Base-by-base conservation (phyloP, 1,140 invertebrate genomes). In the Harlomillsia oculata region DNA sequence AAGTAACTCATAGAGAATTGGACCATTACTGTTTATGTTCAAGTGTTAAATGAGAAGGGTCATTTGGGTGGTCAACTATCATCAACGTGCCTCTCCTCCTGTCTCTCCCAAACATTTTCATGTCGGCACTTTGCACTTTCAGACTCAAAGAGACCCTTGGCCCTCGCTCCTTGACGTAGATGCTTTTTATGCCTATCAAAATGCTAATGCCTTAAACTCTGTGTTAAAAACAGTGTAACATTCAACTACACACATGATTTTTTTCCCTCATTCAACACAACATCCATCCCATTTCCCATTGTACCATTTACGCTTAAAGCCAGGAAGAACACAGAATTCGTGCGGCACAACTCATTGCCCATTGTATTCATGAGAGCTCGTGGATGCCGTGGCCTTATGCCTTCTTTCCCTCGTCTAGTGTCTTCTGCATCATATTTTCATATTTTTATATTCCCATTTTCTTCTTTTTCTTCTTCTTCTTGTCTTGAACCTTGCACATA, bases 51-150 rank as follows among this genome's bases (percentile, higher is more conserved):
- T 52, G 60, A 62, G 48, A 48, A 58, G 60, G 60, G 60, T 58
- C 55, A 58, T 62, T 62, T 62, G 60, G 60, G 60, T 62, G 60
- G 60, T 62, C 60, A 62, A 53, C 54, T 53, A 53, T 61, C 60
- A 57, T 62, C 50, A 56, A 56, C 54, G 57, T 56, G 60, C 40
- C 49, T 56, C 59, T 60, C n/a, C n/a, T n/a, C n/a, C n/a, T n/a
- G n/a, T 50, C 48, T 60, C 53, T 56, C 32, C 53, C 52, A 26
- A 44, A 43, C 46, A 54, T 55, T 60, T 54, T 53, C n/a, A 53
- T 59, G 56, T 23, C 56, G 43, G 34, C 53, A 44, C 39, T 16
- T 16, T 40, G 6, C 37, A 6, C 5, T 40, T 5, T 39, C 25
- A 29, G 36, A 21, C 36, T 41, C 53, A 56, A 56, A 37, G n/a